Evolutionary conservation across 2,888 invertebrate species (phyloP).

Genomic region (Octonoba sinensis): DNA sequence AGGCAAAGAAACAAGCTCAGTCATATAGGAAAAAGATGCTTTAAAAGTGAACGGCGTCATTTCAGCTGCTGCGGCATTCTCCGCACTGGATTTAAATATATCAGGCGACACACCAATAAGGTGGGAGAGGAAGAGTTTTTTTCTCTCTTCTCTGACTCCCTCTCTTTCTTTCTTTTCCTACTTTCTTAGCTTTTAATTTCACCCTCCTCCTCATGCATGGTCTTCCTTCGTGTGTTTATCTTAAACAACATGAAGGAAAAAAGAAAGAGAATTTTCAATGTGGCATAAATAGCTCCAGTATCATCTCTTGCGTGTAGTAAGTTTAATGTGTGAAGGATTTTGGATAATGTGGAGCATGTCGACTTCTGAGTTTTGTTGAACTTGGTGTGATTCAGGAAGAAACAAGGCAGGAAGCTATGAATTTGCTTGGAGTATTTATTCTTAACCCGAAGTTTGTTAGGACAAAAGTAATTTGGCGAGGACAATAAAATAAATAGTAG

Average conservation of each 20-base stretch:
- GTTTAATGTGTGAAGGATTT: no score
- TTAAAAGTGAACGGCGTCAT: constrained; percentile 12
- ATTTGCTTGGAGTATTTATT: neutral
- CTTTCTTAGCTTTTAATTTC: constrained; percentile 27
- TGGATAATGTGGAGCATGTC: no score
- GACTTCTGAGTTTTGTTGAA: no score
- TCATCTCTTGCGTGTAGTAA: neutral
- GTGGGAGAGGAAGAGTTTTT: constrained; percentile 3
- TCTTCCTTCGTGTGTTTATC: constrained; percentile 38
- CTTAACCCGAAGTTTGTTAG: no score
- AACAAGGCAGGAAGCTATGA: neutral
- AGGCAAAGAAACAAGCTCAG: neutral
- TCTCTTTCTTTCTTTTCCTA: constrained; percentile 20
- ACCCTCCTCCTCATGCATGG: neutral
- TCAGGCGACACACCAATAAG: constrained; percentile 33
- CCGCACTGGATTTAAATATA: constrained; percentile 46
- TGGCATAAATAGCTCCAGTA: constrained; percentile 47
- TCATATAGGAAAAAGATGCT: constrained; percentile 1
- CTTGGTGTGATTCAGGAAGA: no score
- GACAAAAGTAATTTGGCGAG: no score
- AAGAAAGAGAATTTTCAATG: constrained; percentile 17
- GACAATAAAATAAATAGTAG: no score
- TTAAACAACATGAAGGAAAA: constrained; percentile 46
- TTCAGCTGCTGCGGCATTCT: constrained; percentile 22
- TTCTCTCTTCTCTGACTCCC: neutral